Percentiles rank a stretch among this genome's conserved stretches.
phyloP scores from a whole-genome alignment of 2,797 vertebrate genomes.

The Hydrocynus forskahlii region DNA sequence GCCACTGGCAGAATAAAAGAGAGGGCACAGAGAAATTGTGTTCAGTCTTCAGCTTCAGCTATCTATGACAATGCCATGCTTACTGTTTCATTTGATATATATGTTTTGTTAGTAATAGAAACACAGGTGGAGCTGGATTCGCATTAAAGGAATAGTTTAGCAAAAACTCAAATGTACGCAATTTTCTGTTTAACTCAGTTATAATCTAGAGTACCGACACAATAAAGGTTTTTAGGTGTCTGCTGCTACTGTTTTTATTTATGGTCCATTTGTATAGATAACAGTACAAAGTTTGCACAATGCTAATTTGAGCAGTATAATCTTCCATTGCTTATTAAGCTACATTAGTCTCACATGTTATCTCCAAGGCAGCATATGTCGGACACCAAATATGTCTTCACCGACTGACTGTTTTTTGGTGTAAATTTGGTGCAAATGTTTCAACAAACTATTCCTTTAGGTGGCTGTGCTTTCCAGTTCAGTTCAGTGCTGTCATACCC shows the following conservation, averaged over 20 bases:
- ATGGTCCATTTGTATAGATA: background rate
- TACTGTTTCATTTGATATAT: background rate
- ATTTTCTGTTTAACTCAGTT: background rate
- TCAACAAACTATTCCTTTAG: background rate
- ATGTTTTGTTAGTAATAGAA: background rate
- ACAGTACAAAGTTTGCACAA: background rate
- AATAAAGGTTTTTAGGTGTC: background rate
- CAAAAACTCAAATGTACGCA: background rate
- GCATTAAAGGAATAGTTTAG: background rate
- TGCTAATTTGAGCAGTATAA: background rate
- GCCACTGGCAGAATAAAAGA: conserved; percentile 45
- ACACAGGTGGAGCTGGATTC: background rate
- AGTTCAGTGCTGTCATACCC: background rate
- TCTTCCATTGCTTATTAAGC: background rate
- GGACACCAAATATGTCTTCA: background rate
- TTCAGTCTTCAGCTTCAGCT: background rate
- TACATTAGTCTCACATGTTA: background rate
- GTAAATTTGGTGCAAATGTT: background rate
- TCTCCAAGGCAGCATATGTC: background rate
- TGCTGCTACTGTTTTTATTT: background rate
- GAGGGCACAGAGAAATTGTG: background rate
- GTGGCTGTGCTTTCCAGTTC: background rate
- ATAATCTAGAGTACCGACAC: background rate
- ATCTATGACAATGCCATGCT: background rate
- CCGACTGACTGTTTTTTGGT: background rate